Evolutionary conservation across 2,113 vertebrate genomes (phyloP).

Genomic region (Odontophorus gujanensis): DNA sequence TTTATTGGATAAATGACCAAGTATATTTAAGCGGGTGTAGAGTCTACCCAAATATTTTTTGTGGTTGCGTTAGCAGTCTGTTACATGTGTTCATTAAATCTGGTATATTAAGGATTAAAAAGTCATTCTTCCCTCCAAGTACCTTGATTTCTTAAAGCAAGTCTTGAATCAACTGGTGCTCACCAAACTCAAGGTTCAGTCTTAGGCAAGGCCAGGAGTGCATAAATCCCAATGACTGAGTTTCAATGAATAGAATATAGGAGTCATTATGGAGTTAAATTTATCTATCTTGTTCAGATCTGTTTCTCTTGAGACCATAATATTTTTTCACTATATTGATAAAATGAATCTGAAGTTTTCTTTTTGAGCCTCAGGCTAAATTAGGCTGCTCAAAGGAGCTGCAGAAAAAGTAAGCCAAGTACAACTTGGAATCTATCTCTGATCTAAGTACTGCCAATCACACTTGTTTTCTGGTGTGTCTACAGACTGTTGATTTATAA

Average conservation of each 20-base stretch:
- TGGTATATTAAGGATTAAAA: slow-evolving; percentile 25
- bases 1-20: slow-evolving; percentile 60
- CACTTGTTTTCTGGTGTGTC: not conserved
- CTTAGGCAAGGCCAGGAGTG: not conserved
- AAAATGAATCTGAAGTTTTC: not conserved
- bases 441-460: not conserved
- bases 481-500: not conserved
- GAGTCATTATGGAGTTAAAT: not conserved
- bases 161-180: not conserved
- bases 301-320: not conserved
- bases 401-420: not conserved
- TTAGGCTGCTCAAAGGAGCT: not conserved
- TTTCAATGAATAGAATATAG: not conserved
- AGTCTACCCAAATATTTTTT: slow-evolving; percentile 53
- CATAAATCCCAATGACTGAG: not conserved
- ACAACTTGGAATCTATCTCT: not conserved
- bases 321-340: not conserved
- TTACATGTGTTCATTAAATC: slow-evolving; percentile 35
- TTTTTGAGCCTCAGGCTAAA: not conserved
- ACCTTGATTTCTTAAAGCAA: not conserved
- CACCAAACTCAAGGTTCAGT: not conserved
- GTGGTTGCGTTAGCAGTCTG: slow-evolving; percentile 38
- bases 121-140: not conserved
- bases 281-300: not conserved
- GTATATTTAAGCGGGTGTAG: slow-evolving; percentile 60